Conservation (phyloP, 2,888 invertebrate genomes). For the Meganola albula region DNA sequence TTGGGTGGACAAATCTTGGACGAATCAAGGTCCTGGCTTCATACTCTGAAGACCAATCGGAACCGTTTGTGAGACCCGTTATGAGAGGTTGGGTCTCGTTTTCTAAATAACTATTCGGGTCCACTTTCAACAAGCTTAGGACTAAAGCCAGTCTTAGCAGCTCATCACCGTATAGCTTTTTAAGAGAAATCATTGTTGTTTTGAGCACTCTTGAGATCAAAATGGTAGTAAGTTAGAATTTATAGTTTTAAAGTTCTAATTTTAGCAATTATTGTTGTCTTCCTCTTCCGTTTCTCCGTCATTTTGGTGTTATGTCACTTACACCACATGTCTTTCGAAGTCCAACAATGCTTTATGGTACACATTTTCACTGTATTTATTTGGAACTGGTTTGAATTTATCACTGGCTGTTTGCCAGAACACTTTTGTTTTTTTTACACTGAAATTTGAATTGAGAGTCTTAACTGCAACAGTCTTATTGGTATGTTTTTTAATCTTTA, state of each 20-base stretch:
- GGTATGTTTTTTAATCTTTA: neutral
- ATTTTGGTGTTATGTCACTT: constrained; percentile 58
- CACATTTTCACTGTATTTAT: constrained; percentile 18
- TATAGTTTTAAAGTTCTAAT: constrained; percentile 26
- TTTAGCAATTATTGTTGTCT: constrained; percentile 29
- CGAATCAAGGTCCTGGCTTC: constrained; percentile 76
- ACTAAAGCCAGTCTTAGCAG: constrained; percentile 88
- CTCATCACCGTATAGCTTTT: constrained; percentile 90
- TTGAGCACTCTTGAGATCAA: constrained; percentile 32
- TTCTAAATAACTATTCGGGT: constrained; percentile 83
- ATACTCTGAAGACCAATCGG: constrained; percentile 81
- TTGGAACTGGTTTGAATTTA: constrained; percentile 8
- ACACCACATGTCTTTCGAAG: constrained; percentile 7
- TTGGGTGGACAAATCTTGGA: constrained; percentile 82
- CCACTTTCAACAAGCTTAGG: constrained; percentile 86
- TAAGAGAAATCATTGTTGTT: constrained; percentile 84
- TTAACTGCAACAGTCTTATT: constrained; percentile 23
- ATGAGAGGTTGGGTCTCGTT: constrained; percentile 72
- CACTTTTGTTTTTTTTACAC: constrained; percentile 14
- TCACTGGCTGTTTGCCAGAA: constrained; percentile 18
- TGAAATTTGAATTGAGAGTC: constrained; percentile 12
- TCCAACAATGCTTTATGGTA: constrained; percentile 9
- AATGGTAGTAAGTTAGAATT: constrained; percentile 8
- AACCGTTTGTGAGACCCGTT: constrained; percentile 81
- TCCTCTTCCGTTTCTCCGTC: constrained; percentile 69